Evolutionary conservation across 2,888 invertebrate species (phyloP), one percentile per base, ranked within the genome.

Genomic region (Clepsis dumicolana): DNA sequence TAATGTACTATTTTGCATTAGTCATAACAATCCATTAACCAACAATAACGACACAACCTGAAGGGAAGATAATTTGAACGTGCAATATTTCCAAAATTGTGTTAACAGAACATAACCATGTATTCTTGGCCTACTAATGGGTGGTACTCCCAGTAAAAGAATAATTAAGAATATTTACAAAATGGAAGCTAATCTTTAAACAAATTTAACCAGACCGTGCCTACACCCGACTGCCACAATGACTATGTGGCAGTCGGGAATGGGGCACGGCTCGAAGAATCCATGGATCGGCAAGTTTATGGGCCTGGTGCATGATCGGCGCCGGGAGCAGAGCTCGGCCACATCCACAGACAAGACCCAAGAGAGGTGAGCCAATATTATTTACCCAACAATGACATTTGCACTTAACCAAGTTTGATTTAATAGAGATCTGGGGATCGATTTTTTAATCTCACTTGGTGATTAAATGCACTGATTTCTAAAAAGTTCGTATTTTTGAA

Each of bases 231-330:
- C 65, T 57, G 67, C 59, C 62, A 65, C 44, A 12, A 77, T 77
- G 77, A 75, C 76, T 0, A 75, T 77, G 70, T 76, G 76, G 78
- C 77, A 79, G 41, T 67, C 77, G 18, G 75, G 76, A n/a, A 73
- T 77, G 70, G 71, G 75, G n/a, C 80, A 78, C 62, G 73, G 73
- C 41, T 70, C 73, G 12, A 77, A 77, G 56, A 75, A 74, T 25
- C 79, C 77, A 0, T 80, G 80, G 79, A 38, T 79, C 5, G 77
- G 79, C 4, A 76, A 74, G 44, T 75, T 79, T 21, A 75, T 78
- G 63, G 74, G 75, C 0, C 59, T 78, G 1, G 72, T 77, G 24
- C 70, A 71, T 57, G 74, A 77, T 60, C 73, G 75, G n/a, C 38
- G 73, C 14, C 69, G 74, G 12, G 75, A 78, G n/a, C 75, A 74